Base-by-base conservation (phyloP, 2,888 invertebrate species). In the Dusona sp. region DNA sequence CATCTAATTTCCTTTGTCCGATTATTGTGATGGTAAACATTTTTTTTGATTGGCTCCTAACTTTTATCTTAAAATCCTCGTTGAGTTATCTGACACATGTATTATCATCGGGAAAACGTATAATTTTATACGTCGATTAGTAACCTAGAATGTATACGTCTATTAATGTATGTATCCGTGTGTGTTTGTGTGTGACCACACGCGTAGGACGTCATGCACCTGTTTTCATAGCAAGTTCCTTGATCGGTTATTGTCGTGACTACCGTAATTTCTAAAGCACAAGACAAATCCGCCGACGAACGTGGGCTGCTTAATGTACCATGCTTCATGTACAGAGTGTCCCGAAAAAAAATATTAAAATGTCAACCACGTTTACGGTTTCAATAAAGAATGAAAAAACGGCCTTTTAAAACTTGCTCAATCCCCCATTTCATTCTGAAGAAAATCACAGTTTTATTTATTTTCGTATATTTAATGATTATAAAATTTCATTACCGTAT, bases 231-330 rank as follows among this genome's bases (percentile, higher is more conserved):
- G 48, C 54, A 48, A 54, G 42, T 77, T 64, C 72, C 65, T 84
- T 77, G 84, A 80, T 80, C 77, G 80, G 54, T 77, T 72, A 65
- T 80, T 77, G 64, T 45, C 64, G 70, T 22, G 72, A 19, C 80
- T 67, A 22, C 16, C 6, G 29, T 29, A 16, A 61, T 61, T 61
- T 61, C 61, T 61, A 29, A 61, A 61, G 29, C 61, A 29, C 57
- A 64, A 42, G 16, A 3, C 29, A 9, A 51, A 29, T 79, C 25
- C 51, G 22, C 19, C 25, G 57, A 80, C 22, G 57, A 65, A 45
- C 68, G 9, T 45, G 29, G n/a, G 29, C 19, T 22, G 13, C 64
- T 42, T n/a, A 45, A 33, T 74, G 22, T 22, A 45, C 45, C 25
- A 16, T 13, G 22, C 25, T 29, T 22, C 57, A 61, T 29, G 13